Base-by-base conservation (phyloP, 2,113 vertebrate genomes). In the Romanogobio albipinnatus region DNA sequence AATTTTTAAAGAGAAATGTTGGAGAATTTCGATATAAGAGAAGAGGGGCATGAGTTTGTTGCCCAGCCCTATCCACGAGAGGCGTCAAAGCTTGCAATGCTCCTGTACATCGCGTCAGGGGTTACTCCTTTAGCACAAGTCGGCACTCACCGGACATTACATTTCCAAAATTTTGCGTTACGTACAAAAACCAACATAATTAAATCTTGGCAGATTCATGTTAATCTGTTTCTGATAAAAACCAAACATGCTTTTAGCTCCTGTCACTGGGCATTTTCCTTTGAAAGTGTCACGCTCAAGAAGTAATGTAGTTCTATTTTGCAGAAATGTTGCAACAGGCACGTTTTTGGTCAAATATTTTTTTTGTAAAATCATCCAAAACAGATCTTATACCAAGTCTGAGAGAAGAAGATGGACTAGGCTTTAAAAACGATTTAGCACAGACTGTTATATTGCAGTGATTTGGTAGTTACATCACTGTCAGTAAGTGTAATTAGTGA, bases 381-480 rank as follows among this genome's bases (percentile, higher is more conserved):
- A 78, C 13, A 4, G 6, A 76, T 43, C 51, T 33, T 6, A 43
- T 47, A n/a, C 9, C 51, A 58, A n/a, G 1, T 36, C 33, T 8
- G 33, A 56, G 10, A 82, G 39, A 47, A 82, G 51, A 70, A 71
- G 29, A 71, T 71, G 62, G 17, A 81, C 15, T 49, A 13, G 43
- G 79, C 47, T 14, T 68, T 53, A n/a, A 79, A 79, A 56, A 62
- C 36, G 43, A 51, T 68, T 10, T 56, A 56, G 29, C 19, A 10
- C 47, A n/a, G 10, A 9, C 33, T 26, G 22, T 82, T 82, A 73
- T 82, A 33, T 49, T 56, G 66, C 49, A 17, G 45, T 43, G 43
- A 73, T 82, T 39, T 49, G 19, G 66, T 43, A 15, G 22, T 73
- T 82, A 53, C 49, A 73, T 82, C 81, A 82, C 66, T 73, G 66